Base-by-base conservation (phyloP, 2,888 invertebrate species). In the Macropis europaea region DNA sequence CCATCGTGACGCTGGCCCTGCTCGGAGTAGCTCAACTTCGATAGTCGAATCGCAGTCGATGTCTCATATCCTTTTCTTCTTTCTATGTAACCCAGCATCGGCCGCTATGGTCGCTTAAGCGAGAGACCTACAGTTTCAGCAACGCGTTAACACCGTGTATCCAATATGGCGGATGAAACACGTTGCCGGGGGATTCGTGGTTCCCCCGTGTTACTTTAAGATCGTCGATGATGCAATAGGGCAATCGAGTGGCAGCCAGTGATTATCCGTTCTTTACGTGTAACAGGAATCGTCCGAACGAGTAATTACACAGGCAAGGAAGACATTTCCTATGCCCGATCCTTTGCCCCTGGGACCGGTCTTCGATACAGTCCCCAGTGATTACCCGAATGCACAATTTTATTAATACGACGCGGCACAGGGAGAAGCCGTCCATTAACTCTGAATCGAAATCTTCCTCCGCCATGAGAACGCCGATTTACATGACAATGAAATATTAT, bases 261-360 rank as follows among this genome's bases (percentile, higher is more conserved):
- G 45, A 67, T 66, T 59, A 59, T 28, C 50, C 22, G 45, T 66
- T 67, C 43, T 69, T 66, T 56, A 68, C 48, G 26, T 36, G 52
- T 40, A 67, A 67, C 47, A 47, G 30, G 54, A 30, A 56, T 69
- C 56, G 22, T 17, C 52, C 47, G 67, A 47, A 45, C 30, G 28
- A 9, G 67, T 69, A 69, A 69, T 69, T 54, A 56, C 32, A 24
- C 36, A 42, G 26, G 30, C 43, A 26, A 61, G 38, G 43, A 69
- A 50, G 68, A 69, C 19, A 50, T 57, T 57, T 59, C 59, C 48
- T 66, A 47, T 11, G 52, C 34, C 5, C 4, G 11, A 40, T 24
- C 30, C 7, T 19, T 30, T 17, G 28, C 22, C 15, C n/a, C 30
- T 24, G 22, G 32, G 32, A 22, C 30, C 30, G 43, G 28, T 30